These are phyloP conservation scores for Monochamus saltuarius DNA, from an alignment of 1,140 invertebrate genomes.

Conservation along the genomic window DNA sequence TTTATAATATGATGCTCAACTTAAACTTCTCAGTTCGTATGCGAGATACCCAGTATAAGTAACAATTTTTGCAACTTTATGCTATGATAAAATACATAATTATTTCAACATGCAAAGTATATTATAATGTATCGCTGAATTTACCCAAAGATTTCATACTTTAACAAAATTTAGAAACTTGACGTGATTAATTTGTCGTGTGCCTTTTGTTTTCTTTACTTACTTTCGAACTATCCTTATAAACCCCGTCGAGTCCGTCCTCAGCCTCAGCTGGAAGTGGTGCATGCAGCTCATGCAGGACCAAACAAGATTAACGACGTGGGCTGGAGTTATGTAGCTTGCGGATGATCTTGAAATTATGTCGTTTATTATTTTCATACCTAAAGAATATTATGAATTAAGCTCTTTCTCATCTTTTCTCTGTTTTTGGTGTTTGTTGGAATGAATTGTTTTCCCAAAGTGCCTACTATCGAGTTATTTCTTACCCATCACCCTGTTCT, in stretches of 20 bases:
- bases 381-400: slow-evolving; percentile 15
- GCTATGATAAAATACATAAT: no score
- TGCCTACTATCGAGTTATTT: neutral
- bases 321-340: slow-evolving; percentile 26
- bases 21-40: no score
- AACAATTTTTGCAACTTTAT: no score
- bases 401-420: no score
- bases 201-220: neutral
- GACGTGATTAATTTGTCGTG: neutral
- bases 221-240: neutral
- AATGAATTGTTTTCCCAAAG: no score
- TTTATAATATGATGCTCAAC: no score
- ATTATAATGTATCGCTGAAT: no score
- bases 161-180: neutral
- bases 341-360: slow-evolving; percentile 27
- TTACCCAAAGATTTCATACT: neutral
- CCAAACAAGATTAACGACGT: slow-evolving; percentile 39
- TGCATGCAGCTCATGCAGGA: slow-evolving; percentile 40
- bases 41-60: no score
- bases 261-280: slow-evolving; percentile 38
- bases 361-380: slow-evolving; percentile 33
- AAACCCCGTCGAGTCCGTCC: slow-evolving; percentile 15
- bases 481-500: slow-evolving; percentile 23
- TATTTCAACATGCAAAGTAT: no score
- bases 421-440: neutral